Conservation (phyloP, 2,797 vertebrate genomes). For the Poecile montanus region DNA sequence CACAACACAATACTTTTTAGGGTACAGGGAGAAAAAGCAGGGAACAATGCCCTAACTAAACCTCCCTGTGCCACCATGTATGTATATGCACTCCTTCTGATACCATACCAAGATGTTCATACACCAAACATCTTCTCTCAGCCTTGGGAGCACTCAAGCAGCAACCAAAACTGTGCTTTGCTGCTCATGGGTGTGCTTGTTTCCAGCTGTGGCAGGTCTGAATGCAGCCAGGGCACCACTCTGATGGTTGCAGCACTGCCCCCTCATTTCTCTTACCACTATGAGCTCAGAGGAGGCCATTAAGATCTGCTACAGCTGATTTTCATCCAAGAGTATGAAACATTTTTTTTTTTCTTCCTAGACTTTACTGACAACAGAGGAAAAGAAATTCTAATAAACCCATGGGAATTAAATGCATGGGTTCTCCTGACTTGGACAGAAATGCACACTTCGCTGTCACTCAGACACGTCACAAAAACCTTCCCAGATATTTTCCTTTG, state of each 20-base stretch:
- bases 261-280: not conserved
- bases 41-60: rapidly evolving
- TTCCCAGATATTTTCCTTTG: not conserved
- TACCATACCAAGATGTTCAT: not conserved
- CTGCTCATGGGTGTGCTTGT: not conserved
- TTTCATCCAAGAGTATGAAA: not conserved
- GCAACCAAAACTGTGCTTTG: not conserved
- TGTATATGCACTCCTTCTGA: not conserved
- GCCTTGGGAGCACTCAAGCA: not conserved
- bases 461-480: not conserved
- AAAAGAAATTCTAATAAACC: not conserved
- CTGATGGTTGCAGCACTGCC: not conserved
- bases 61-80: rapidly evolving
- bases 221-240: not conserved
- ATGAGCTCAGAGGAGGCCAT: not conserved
- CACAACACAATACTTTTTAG: not conserved
- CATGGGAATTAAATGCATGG: not conserved
- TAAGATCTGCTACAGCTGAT: not conserved
- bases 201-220: not conserved
- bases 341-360: not conserved
- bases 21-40: not conserved
- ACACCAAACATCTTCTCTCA: not conserved
- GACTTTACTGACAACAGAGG: not conserved
- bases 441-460: rapidly evolving
- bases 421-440: not conserved